These are phyloP conservation scores for Hermaeophaga mercurialis DNA, from an alignment of 2,888 invertebrate species.

Conservation along the genomic window DNA sequence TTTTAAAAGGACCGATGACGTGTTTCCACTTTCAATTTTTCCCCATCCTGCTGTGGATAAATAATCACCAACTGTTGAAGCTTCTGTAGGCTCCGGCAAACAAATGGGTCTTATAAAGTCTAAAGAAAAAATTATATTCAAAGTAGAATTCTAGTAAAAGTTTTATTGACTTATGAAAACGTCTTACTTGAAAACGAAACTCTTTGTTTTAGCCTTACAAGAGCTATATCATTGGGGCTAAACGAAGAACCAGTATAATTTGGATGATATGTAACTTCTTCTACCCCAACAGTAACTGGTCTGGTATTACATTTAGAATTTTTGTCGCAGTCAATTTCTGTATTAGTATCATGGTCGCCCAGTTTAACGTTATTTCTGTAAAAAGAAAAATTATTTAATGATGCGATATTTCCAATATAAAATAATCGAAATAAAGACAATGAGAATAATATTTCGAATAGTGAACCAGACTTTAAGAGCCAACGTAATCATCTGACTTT, in stretches of 20 bases:
- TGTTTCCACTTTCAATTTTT: slow-evolving; percentile 43
- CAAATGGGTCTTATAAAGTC: slow-evolving; percentile 49
- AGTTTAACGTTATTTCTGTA: slow-evolving; percentile 47
- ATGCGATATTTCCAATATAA: too few species aligned
- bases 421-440: too few species aligned
- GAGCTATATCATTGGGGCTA: slow-evolving; percentile 50
- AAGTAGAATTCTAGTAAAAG: background rate
- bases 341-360: slow-evolving; percentile 59
- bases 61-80: slow-evolving; percentile 42
- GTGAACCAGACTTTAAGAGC: too few species aligned
- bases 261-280: slow-evolving; percentile 43
- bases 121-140: slow-evolving; percentile 37
- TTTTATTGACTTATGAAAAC: background rate
- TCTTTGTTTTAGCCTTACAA: slow-evolving; percentile 58
- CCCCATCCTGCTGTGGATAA: slow-evolving; percentile 56
- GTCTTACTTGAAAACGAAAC: slow-evolving; percentile 55
- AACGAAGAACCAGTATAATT: slow-evolving; percentile 40
- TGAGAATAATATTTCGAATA: too few species aligned
- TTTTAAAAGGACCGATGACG: slow-evolving; percentile 53
- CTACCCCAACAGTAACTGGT: slow-evolving; percentile 45
- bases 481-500: too few species aligned
- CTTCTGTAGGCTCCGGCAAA: slow-evolving; percentile 43
- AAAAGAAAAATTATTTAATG: slow-evolving; percentile 7
- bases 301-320: slow-evolving; percentile 42
- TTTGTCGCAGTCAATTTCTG: slow-evolving; percentile 55